phyloP scores from a whole-genome alignment of 2,888 invertebrate species.

The Phyto melanocephala region DNA sequence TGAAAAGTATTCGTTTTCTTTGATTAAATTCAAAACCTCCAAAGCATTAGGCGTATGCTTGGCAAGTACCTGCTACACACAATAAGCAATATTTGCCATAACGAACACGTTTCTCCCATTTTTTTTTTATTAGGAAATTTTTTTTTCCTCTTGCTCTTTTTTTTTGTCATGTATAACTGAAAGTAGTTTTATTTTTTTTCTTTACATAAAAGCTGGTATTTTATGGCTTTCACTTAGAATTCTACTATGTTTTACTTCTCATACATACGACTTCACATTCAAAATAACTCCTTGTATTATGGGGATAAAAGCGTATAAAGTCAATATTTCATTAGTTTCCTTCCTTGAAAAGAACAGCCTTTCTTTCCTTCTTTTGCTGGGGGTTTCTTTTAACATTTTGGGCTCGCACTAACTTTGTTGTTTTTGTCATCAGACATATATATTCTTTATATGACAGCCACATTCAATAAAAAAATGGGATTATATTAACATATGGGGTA shows the following conservation, averaged over 20 bases:
- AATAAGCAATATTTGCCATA: not conserved
- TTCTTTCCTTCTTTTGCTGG: not conserved
- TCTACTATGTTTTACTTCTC: not conserved
- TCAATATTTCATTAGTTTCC: slow-evolving; percentile 49
- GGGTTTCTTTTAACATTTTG: not conserved
- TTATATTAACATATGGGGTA: not conserved
- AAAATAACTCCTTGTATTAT: not conserved
- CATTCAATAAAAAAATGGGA: slow-evolving; percentile 16
- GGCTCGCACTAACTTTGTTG: not conserved
- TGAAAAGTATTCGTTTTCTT: too few species aligned
- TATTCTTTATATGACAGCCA: slow-evolving; percentile 31
- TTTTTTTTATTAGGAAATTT: not conserved
- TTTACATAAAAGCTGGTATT: not conserved
- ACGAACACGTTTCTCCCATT: slow-evolving; percentile 11
- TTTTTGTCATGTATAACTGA: not conserved
- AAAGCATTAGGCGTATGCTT: not conserved
- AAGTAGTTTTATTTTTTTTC: not conserved
- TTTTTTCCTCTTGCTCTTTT: not conserved
- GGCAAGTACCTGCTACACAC: not conserved
- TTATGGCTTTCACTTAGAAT: slow-evolving; percentile 16
- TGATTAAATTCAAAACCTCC: too few species aligned
- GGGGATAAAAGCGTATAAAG: not conserved
- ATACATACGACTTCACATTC: not conserved
- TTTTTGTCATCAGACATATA: slow-evolving; percentile 10
- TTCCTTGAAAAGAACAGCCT: slow-evolving; percentile 4